These are phyloP conservation scores for Trachelus troglodyta DNA, from an alignment of 2,888 invertebrate genomes.

Conservation along the genomic window DNA sequence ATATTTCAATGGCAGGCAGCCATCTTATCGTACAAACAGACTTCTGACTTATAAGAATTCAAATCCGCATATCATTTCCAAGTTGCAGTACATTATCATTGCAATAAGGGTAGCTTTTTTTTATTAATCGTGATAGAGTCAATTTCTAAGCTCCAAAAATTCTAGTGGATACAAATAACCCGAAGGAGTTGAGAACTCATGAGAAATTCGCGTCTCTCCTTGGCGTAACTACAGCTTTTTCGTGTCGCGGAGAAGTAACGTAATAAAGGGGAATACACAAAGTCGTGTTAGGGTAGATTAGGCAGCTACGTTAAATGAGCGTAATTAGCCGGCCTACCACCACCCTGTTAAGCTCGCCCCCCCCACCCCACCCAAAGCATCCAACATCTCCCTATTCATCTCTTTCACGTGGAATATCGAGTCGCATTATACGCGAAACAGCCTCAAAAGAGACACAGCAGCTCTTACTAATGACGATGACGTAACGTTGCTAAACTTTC, in stretches of 20 bases:
- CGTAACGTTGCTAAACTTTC: slow-evolving; percentile 6
- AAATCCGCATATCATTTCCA: no score
- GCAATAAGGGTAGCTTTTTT: no score
- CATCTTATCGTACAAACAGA: no score
- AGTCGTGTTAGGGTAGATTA: slow-evolving; percentile 21
- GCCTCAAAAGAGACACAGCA: slow-evolving; percentile 23
- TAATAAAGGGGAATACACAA: slow-evolving; percentile 25
- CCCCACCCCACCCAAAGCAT: not conserved
- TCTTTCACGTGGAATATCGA: slow-evolving; percentile 44
- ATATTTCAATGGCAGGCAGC: no score
- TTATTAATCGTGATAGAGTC: no score
- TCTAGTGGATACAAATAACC: no score
- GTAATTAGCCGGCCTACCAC: slow-evolving; percentile 46
- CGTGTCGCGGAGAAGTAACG: slow-evolving; percentile 20
- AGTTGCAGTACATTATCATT: no score
- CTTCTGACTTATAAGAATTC: no score
- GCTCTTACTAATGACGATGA: slow-evolving; percentile 38
- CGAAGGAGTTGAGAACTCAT: not conserved
- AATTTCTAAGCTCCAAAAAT: no score
- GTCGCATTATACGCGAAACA: slow-evolving; percentile 40
- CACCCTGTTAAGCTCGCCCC: slow-evolving; percentile 27
- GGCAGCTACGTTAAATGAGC: slow-evolving; percentile 40
- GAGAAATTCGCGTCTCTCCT: slow-evolving; percentile 20
- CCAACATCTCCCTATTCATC: slow-evolving; percentile 30
- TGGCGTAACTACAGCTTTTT: slow-evolving; percentile 39